These are phyloP conservation scores for Leptatherina wallacei DNA, from an alignment of 2,797 vertebrate genomes.

Conservation along the genomic window DNA sequence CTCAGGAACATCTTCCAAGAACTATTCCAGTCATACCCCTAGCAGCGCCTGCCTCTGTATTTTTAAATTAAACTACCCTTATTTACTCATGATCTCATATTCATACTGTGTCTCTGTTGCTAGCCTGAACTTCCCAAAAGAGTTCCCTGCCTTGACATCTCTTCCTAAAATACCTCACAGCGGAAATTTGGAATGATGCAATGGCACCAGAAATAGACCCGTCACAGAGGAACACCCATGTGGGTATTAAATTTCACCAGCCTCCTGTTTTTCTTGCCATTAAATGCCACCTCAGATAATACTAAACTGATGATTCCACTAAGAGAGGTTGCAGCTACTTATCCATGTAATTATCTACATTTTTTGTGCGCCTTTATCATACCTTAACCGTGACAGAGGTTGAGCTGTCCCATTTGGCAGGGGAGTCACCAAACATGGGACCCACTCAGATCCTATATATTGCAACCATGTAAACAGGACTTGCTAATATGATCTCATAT, in stretches of 20 bases:
- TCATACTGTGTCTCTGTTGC: slow-evolving; percentile 8
- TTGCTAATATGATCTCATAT: not conserved
- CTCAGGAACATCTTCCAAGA: slow-evolving; percentile 43
- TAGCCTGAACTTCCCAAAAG: slow-evolving; percentile 41
- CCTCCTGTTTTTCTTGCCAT: slow-evolving; percentile 37
- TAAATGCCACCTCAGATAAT: slow-evolving; percentile 17
- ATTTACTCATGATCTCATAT: slow-evolving; percentile 26
- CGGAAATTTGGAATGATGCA: slow-evolving; percentile 45
- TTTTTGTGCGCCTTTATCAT: not conserved
- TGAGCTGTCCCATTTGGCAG: not conserved
- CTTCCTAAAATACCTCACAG: slow-evolving; percentile 69
- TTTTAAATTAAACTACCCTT: slow-evolving; percentile 31
- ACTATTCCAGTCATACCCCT: slow-evolving; percentile 23
- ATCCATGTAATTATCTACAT: not conserved
- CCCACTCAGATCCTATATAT: not conserved
- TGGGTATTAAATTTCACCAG: slow-evolving; percentile 61
- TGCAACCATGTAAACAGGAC: not conserved
- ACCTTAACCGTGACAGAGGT: slow-evolving; percentile 1
- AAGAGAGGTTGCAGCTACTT: not conserved
- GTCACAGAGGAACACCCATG: slow-evolving; percentile 33
- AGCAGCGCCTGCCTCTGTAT: slow-evolving; percentile 9
- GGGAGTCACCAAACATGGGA: not conserved
- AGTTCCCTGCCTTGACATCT: slow-evolving; percentile 51
- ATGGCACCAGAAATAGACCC: slow-evolving; percentile 60
- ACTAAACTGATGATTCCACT: slow-evolving; percentile 5